These are phyloP conservation scores for Rhingia campestris DNA, from an alignment of 2,888 invertebrate species.

Conservation along the genomic window DNA sequence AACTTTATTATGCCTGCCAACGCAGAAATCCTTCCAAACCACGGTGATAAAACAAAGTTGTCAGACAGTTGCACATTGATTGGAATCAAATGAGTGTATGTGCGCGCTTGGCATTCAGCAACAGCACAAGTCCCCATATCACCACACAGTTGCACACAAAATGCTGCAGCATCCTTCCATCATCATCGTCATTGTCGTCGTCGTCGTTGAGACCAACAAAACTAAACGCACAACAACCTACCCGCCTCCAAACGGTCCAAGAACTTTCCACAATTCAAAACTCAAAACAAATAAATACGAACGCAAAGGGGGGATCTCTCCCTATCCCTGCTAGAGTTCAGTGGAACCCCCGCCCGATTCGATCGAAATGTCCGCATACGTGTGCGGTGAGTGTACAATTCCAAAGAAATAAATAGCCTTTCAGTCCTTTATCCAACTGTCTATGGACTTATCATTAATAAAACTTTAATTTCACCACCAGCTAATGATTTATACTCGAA, in stretches of 20 bases:
- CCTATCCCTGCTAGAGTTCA: not conserved
- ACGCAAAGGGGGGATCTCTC: not conserved
- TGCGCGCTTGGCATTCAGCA: constrained; percentile 40
- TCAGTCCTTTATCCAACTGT: constrained; percentile 70
- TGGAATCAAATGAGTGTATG: constrained; percentile 66
- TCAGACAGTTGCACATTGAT: constrained; percentile 72
- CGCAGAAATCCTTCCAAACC: constrained; percentile 62
- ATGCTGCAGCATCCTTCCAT: constrained; percentile 71
- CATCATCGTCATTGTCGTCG: constrained; percentile 32
- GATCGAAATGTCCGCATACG: constrained; percentile 73
- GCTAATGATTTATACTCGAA: constrained; percentile 72
- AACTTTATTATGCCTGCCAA: constrained; percentile 65
- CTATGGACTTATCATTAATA: constrained; percentile 73
- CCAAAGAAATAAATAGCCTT: constrained; percentile 72
- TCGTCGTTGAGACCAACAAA: constrained; percentile 26
- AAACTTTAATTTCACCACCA: constrained; percentile 74
- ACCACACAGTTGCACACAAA: constrained; percentile 52
- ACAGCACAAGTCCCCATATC: constrained; percentile 14
- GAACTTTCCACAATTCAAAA: constrained; percentile 67
- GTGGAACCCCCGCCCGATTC: not conserved
- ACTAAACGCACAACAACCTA: constrained; percentile 24
- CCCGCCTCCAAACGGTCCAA: constrained; percentile 17
- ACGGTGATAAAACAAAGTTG: constrained; percentile 72
- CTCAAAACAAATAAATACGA: constrained; percentile 69
- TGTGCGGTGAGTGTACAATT: constrained; percentile 70